phyloP scores from a whole-genome alignment of 2,113 vertebrate species.

The Gyps fulvus region DNA sequence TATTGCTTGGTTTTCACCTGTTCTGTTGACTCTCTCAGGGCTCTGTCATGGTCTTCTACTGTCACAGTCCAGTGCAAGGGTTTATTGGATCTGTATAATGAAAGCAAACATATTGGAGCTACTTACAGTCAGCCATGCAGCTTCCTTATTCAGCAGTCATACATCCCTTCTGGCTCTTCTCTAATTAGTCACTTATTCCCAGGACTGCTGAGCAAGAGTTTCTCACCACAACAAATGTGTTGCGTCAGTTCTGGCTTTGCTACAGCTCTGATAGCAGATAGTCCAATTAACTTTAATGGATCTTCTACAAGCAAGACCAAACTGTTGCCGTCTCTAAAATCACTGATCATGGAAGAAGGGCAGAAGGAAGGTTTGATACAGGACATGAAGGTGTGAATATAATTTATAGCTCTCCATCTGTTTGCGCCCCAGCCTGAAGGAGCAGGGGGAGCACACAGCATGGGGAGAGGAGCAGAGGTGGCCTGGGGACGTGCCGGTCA shows the following conservation, averaged over 20 bases:
- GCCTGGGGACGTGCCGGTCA: not conserved
- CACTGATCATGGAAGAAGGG: not conserved
- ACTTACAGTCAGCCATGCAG: not conserved
- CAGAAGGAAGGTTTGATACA: not conserved
- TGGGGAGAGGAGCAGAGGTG: not conserved
- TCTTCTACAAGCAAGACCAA: not conserved
- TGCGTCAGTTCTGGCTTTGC: not conserved
- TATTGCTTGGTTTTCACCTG: not conserved
- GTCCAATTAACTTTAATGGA: not conserved
- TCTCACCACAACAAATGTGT: not conserved
- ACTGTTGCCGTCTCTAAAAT: not conserved
- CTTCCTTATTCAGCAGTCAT: slow-evolving; percentile 5
- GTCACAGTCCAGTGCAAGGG: not conserved
- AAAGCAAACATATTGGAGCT: not conserved
- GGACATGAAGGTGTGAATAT: not conserved
- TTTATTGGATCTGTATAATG: not conserved
- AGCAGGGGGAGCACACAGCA: not conserved
- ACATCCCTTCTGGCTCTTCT: not conserved
- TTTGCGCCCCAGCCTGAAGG: not conserved
- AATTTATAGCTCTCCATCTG: not conserved
- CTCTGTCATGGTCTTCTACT: not conserved
- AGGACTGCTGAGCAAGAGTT: slow-evolving; percentile 25
- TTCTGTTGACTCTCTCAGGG: not conserved
- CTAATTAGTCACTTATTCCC: slow-evolving; percentile 19
- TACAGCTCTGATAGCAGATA: not conserved